Evolutionary conservation across 2,113 vertebrate genomes (phyloP), one percentile per base, ranked within the genome.

Genomic region (Otolemur garnettii): DNA sequence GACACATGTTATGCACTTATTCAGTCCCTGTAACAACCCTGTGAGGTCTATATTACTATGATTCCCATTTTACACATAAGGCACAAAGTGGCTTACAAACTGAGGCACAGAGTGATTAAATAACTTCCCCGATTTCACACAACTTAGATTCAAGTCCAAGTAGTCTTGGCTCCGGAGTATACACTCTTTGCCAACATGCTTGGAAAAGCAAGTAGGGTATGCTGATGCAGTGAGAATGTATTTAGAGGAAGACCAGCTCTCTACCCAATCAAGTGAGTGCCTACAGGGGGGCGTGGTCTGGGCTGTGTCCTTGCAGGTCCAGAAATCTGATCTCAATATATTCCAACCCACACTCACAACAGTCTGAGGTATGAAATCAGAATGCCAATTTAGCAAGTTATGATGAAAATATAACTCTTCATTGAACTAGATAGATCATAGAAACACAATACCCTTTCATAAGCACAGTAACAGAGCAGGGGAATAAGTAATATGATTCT

Each of bases 101-200:
- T 66, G 17, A 78, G 85, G 45, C 77, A 82, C 26, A 60, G 57
- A n/a, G 10, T 45, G 33, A 28, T 78, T 55, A 93, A 69, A 53
- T 21, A 66, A 81, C 35, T 64, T 33, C 5, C 30, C 42, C 45
- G 69, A 12, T 77, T 94, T 90, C 30, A 80, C 26, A 87, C n/a
- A 66, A 75, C 19, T 95, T 85, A 50, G 33, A 50, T 91, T 81
- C 82, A 89, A 71, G 85, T 86, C 79, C 62, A 86, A 74, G 50
- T 33, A 26, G 3, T 93, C 50, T 87, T 94, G 68, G 26, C 64
- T 74, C 30, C n/a, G 83, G 60, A 64, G 24, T 69, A 2, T 33
- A 15, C 68, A 1, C 14, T 86, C 15, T 74, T 86, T 77, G 72
- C 60, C 62, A 78, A 30, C n/a, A 79, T 26, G 55, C 75, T 78